These are phyloP conservation scores for Alouatta palliata DNA, from an alignment of 2,113 vertebrate species.

Conservation along the genomic window DNA sequence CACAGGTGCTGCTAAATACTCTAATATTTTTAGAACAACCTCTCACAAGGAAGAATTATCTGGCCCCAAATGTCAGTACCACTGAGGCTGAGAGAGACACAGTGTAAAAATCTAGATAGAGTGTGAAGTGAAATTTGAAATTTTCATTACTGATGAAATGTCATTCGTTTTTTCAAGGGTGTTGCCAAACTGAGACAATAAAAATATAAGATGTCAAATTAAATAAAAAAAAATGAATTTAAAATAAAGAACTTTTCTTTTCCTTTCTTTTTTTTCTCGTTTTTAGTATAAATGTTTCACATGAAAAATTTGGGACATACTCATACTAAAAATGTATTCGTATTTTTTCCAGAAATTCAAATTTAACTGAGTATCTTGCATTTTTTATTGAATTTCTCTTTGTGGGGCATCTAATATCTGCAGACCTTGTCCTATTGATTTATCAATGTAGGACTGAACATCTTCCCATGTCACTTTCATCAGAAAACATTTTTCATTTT, in stretches of 20 bases:
- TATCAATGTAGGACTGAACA: neutral
- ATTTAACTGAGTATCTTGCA: neutral
- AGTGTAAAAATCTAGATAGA: neutral
- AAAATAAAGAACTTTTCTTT: neutral
- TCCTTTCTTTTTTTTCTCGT: neutral
- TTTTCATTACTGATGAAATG: neutral
- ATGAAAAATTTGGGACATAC: neutral
- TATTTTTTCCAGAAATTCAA: neutral
- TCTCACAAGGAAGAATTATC: neutral
- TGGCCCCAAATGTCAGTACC: neutral
- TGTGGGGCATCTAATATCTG: neutral
- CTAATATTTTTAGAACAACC: accelerated
- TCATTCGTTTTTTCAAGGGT: neutral
- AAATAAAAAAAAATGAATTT: neutral
- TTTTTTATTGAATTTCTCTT: neutral
- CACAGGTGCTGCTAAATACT: neutral
- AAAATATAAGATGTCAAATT: neutral
- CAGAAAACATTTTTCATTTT: no score
- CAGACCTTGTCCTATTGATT: neutral
- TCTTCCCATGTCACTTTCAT: no score
- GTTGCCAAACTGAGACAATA: neutral
- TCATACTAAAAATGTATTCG: neutral
- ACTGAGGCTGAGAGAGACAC: neutral
- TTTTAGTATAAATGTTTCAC: neutral
- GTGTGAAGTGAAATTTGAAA: neutral